Percentiles rank a stretch among this genome's conserved stretches.
Evolutionary conservation across 2,797 vertebrate species (phyloP).

Genomic region (Taeniopygia guttata): DNA sequence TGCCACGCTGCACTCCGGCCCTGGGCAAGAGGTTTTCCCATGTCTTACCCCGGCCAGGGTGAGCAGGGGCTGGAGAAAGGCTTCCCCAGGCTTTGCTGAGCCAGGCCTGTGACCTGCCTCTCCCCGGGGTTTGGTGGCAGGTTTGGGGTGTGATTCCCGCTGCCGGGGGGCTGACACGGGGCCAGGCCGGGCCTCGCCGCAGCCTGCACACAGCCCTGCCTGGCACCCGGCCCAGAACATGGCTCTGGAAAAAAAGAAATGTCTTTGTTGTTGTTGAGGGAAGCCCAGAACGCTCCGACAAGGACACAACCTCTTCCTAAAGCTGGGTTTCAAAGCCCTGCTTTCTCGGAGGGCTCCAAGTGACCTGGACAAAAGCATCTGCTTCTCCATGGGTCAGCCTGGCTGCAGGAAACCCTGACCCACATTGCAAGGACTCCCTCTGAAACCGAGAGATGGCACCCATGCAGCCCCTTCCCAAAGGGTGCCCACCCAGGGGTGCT

Average conservation of each 20-base stretch:
- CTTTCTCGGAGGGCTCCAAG: not conserved
- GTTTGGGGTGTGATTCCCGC: not conserved
- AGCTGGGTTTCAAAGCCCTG: not conserved
- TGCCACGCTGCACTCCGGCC: not conserved
- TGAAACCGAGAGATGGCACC: not conserved
- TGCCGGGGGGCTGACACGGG: not conserved
- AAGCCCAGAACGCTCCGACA: not conserved
- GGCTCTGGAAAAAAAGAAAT: not conserved
- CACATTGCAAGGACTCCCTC: not conserved
- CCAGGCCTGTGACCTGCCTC: not conserved
- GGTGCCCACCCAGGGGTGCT: not conserved
- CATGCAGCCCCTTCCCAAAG: fast-evolving
- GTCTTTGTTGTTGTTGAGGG: constrained; percentile 44
- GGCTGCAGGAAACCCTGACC: too few species aligned
- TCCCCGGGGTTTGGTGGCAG: not conserved
- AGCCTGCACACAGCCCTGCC: constrained; percentile 4
- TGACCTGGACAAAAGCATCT: not conserved
- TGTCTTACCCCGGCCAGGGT: fast-evolving
- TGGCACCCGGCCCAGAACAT: not conserved
- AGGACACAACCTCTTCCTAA: constrained; percentile 18
- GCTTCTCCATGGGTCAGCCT: not conserved
- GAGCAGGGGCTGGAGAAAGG: not conserved
- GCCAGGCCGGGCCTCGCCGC: not conserved
- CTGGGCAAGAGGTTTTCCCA: fast-evolving
- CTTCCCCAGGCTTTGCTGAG: fast-evolving